Percentiles rank a stretch among this genome's conserved stretches.
Conservation (phyloP, 1,140 invertebrate genomes). For the Drosophila parabipectinata region DNA sequence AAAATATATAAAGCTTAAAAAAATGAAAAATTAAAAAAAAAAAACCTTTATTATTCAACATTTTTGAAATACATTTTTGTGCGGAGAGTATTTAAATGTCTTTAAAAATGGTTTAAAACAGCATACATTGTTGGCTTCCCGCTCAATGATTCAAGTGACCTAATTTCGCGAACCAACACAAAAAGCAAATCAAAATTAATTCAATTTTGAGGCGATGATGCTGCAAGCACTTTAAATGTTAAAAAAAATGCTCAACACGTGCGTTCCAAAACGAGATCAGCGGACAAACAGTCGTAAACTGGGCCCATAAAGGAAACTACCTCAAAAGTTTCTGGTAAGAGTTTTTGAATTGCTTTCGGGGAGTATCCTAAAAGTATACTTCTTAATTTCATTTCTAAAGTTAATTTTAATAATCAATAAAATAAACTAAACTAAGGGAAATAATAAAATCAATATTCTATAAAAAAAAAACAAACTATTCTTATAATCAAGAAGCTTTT, state of each 20-base stretch:
- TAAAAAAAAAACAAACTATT: too few relatives aligned
- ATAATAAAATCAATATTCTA: too few relatives aligned
- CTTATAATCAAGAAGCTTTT: too few relatives aligned
- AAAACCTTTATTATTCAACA: neutral
- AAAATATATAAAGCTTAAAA: neutral
- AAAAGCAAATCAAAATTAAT: slow-evolving; percentile 56
- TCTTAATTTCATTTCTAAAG: neutral
- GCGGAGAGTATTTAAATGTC: neutral
- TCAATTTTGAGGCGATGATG: slow-evolving; percentile 55
- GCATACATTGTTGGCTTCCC: neutral
- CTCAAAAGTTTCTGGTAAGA: neutral
- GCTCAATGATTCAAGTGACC: slow-evolving; percentile 53
- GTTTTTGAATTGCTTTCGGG: neutral
- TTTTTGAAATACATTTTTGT: too few relatives aligned
- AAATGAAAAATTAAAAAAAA: neutral
- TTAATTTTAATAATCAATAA: neutral
- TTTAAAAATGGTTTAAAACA: neutral
- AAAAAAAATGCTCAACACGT: slow-evolving; percentile 62
- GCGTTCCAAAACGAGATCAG: slow-evolving; percentile 26
- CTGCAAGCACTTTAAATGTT: slow-evolving; percentile 41
- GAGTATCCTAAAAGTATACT: slow-evolving; percentile 15
- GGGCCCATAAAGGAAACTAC: slow-evolving; percentile 14
- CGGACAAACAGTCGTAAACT: slow-evolving; percentile 20
- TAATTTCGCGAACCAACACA: slow-evolving; percentile 34
- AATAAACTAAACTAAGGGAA: neutral